Evolutionary conservation across 2,113 vertebrate species (phyloP).

Genomic region (Perccottus glenii): DNA sequence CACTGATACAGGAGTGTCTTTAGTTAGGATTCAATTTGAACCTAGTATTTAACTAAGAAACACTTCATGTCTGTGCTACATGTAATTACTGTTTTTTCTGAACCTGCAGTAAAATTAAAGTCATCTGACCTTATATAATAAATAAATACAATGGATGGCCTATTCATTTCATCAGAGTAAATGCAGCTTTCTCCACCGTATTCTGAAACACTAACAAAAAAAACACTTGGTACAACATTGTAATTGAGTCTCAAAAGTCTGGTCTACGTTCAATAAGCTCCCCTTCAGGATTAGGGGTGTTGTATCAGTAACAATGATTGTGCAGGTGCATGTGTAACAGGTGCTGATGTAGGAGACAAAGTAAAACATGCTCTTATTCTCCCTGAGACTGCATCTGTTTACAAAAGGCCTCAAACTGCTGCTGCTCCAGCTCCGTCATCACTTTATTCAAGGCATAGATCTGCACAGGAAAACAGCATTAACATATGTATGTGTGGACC

Average conservation of each 20-base stretch:
- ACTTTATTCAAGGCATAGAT: conserved; percentile 96
- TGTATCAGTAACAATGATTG: neutral
- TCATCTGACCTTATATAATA: too few relatives aligned
- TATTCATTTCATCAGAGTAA: too few relatives aligned
- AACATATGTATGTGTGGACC: neutral
- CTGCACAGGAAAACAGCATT: conserved; percentile 59
- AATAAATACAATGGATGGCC: too few relatives aligned
- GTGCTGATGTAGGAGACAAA: conserved; percentile 7
- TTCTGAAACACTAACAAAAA: too few relatives aligned
- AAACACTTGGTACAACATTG: neutral
- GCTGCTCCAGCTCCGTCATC: conserved; percentile 97
- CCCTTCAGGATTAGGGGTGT: neutral
- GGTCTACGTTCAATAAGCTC: neutral
- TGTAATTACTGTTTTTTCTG: too few relatives aligned
- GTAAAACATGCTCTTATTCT: conserved; percentile 75
- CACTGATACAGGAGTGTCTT: too few relatives aligned
- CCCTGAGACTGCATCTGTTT: conserved; percentile 92
- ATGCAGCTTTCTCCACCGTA: too few relatives aligned
- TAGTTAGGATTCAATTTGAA: too few relatives aligned
- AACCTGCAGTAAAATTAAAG: too few relatives aligned
- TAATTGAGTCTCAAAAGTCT: neutral
- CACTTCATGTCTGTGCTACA: too few relatives aligned
- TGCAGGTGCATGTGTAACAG: neutral
- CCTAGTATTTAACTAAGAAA: too few relatives aligned
- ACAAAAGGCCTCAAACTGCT: conserved; percentile 96